These are phyloP conservation scores for Trichonephila clavipes DNA, from an alignment of 1,140 invertebrate species.

Conservation along the genomic window DNA sequence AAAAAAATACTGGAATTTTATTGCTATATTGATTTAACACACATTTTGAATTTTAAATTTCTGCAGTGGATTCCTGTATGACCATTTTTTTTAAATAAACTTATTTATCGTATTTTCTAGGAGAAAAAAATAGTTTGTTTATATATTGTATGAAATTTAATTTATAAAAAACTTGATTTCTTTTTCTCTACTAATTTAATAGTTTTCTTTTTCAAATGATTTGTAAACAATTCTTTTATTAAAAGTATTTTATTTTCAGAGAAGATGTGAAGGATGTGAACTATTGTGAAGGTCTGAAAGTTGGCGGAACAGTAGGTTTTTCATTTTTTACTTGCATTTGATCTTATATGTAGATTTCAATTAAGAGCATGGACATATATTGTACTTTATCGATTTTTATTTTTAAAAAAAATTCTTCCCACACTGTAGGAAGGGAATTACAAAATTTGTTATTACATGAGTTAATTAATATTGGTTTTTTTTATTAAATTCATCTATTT, in stretches of 20 bases:
- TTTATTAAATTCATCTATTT: background rate
- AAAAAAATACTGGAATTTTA: no score
- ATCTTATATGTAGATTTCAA: no score
- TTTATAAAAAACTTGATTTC: no score
- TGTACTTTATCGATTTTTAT: background rate
- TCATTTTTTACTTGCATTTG: background rate
- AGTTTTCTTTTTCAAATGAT: no score
- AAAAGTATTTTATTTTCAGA: constrained; percentile 25
- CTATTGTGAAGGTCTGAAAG: constrained; percentile 68
- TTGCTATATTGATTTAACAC: no score
- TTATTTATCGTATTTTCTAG: no score
- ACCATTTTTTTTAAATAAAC: no score
- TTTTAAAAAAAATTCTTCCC: background rate
- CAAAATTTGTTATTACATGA: background rate
- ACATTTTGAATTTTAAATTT: no score
- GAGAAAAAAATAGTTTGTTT: no score
- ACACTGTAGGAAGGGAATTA: background rate
- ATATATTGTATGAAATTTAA: no score
- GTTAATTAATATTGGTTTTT: background rate
- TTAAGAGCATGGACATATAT: background rate
- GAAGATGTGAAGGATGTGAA: constrained; percentile 67
- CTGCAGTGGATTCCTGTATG: no score
- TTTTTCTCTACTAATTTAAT: no score
- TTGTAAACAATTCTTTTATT: background rate
- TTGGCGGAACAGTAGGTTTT: constrained; percentile 73